Evolutionary conservation across 2,888 invertebrate genomes (phyloP), one percentile per base, ranked within the genome.

Genomic region (Hesperia comma): DNA sequence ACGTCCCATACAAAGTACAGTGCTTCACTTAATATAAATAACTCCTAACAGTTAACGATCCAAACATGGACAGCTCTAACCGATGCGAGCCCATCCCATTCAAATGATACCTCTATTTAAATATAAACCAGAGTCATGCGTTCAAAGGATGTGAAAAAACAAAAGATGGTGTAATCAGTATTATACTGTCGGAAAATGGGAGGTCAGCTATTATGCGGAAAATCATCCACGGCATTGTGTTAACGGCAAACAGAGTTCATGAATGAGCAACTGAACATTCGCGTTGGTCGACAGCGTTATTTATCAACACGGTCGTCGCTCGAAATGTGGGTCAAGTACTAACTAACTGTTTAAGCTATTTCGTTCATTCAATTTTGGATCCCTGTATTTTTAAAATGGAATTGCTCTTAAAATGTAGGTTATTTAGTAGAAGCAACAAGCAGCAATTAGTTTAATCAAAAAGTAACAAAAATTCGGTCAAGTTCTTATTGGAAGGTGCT

Each of bases 171-270:
- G 37, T 32, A 53, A 26, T 53, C 56, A 63, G 43, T 32, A 46
- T 33, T 46, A 46, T 32, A 40, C 63, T 49, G 49, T 49, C 63
- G 63, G 56, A 63, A 63, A 63, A 63, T 63, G 56, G 49, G 55
- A 63, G 63, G 63, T 51, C 56, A 49, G 14, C 57, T 56, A 64
- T 64, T 64, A 51, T 64, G 51, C 41, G 46, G 57, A 64, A 64
- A 64, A 64, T 64, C 57, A 57, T 57, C 57, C 17, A 64, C 32
- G 32, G 64, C 41, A 64, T 64, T 64, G 57, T 64, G 57, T 64
- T 64, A 49, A 63, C 41, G 57, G 57, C 57, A 64, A 63, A 58
- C 57, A 53, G 14, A 55, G 64, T 51, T 64, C 57, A 64, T 64
- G 57, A 64, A 64, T 53, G 64, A 55, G 41, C 64, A 64, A 58